These are phyloP conservation scores for Meles meles DNA, from an alignment of 2,113 vertebrate species.

Conservation along the genomic window DNA sequence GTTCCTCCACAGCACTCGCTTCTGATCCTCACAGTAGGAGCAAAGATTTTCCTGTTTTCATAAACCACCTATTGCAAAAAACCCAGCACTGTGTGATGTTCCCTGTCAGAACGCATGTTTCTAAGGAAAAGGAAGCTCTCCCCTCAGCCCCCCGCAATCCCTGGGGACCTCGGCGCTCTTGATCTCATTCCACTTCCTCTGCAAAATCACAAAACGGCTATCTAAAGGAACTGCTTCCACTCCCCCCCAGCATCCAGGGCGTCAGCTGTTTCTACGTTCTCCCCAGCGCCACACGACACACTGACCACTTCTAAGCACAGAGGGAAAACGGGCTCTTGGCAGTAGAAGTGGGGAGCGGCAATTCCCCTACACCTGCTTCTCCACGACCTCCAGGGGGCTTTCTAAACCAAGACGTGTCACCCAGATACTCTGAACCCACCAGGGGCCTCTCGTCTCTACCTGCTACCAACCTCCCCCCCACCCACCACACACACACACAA, in stretches of 20 bases:
- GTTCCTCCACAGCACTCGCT: background rate
- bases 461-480: background rate
- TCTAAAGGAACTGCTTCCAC: background rate
- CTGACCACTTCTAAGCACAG: background rate
- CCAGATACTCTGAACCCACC: background rate
- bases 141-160: background rate
- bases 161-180: background rate
- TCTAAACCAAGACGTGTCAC: background rate
- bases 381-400: background rate
- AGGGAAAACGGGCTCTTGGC: background rate
- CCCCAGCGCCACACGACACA: background rate
- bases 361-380: background rate
- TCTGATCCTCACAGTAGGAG: background rate
- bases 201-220: background rate
- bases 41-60: background rate
- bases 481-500: too few species aligned
- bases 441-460: background rate
- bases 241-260: background rate
- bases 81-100: fast-evolving
- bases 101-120: background rate
- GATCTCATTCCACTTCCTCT: background rate
- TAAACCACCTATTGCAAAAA: background rate
- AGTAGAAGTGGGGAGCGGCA: fast-evolving
- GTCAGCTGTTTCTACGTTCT: background rate
- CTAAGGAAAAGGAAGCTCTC: constrained; percentile 16